A percentile compares a stretch with the other conserved stretches of the same genome.
Evolutionary conservation across 2,113 vertebrate species (phyloP).

Genomic region (Polyodon spathula): DNA sequence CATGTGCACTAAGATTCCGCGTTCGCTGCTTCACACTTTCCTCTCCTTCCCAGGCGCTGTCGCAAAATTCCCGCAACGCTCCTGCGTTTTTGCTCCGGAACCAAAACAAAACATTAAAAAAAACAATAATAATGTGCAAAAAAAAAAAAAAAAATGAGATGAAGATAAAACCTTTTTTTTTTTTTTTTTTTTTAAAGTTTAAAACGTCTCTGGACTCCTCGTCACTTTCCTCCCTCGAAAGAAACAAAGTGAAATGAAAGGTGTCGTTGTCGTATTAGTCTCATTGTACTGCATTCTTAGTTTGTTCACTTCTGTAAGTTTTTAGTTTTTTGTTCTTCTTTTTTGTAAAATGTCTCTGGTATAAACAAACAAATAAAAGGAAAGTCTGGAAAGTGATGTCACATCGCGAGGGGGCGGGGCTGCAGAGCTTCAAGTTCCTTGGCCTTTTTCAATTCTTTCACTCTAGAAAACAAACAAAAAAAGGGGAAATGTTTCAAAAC

Average conservation of each 20-base stretch:
- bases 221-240: constrained; percentile 45
- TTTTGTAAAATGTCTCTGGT: constrained; percentile 92
- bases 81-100: too few species aligned
- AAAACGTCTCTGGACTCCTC: constrained; percentile 43
- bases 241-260: constrained; percentile 50
- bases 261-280: constrained; percentile 43
- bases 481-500: constrained; percentile 40
- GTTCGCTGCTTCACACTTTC: constrained; percentile 33
- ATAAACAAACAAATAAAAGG: constrained; percentile 80
- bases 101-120: too few species aligned
- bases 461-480: constrained; percentile 85
- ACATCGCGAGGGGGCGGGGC: constrained; percentile 92
- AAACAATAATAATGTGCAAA: too few species aligned
- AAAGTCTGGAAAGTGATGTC: constrained; percentile 90
- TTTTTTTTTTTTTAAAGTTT: constrained; percentile 30
- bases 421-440: constrained; percentile 95
- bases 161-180: constrained; percentile 50
- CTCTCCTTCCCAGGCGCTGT: too few species aligned
- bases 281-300: constrained; percentile 56
- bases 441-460: constrained; percentile 99
- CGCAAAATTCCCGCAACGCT: too few species aligned
- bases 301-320: constrained; percentile 47
- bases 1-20: constrained; percentile 34
- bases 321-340: constrained; percentile 36
- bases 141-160: constrained; percentile 59